Evolutionary conservation across 2,113 vertebrate species (phyloP), one percentile per base, ranked within the genome.

Genomic region (Machaerirhynchus nigripectus): DNA sequence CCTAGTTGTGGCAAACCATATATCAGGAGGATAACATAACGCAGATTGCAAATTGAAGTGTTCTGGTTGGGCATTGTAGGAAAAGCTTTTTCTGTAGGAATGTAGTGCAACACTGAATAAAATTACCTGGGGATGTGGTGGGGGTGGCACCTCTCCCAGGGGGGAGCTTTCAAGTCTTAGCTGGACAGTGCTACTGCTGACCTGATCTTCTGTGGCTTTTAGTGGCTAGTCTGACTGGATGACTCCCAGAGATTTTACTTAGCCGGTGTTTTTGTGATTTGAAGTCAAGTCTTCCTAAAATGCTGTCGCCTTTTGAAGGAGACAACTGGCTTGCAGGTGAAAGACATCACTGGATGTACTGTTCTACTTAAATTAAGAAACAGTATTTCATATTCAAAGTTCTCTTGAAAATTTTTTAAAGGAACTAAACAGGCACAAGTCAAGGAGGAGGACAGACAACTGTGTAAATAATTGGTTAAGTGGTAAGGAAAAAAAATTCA

Each of bases 341-440:
- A 73, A 83, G 11, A 35, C 24, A 59, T 71, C 11, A 57, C 13
- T 42, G 1, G 2, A 35, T 40, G 11, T 35, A 18, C 53, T 76
- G 10, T 68, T 89, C 35, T 63, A 40, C 15, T 55, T 80, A 35
- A 33, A 55, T 46, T 44, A 53, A 37, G 28, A 56, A 73, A 74
- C 46, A 16, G 3, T 17, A 19, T 49, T 69, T 78, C 0, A 0
- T 74, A 59, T 56, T 65, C 42, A 22, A 49, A 40, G 10, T 68
- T 47, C 22, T 71, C 37, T 63, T 56, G 53, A 33, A 83, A 71
- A 3, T 2, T 13, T 76, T 83, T 49, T 49, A 16, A 91, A 63
- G 44, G 18, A 91, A 21, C 8, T 75, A 30, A 73, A 46, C 4
- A 59, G 33, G 9, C 28, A 63, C 6, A 67, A 23, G 9, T 70